Conservation (phyloP, 2,797 vertebrate species). For the Esox masquinongy region DNA sequence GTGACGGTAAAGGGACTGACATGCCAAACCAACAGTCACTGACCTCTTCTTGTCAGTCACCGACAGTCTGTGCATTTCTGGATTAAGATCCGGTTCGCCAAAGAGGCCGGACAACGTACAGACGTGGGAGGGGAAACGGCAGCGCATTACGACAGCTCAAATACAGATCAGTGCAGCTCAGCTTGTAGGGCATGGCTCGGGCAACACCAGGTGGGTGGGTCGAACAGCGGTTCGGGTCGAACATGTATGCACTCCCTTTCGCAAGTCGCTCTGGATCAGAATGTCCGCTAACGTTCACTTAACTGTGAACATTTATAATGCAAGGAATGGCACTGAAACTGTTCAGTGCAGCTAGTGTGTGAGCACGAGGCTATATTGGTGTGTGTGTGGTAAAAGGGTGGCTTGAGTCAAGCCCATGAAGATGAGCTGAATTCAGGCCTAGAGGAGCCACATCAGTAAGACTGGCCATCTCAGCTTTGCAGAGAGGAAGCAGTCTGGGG, state of each 20-base stretch:
- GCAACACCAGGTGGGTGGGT: too few relatives aligned
- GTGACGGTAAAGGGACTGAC: neutral
- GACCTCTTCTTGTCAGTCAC: neutral
- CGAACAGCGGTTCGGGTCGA: too few relatives aligned
- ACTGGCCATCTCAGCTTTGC: constrained; percentile 54
- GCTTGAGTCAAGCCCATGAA: constrained; percentile 27
- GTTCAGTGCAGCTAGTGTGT: constrained; percentile 46
- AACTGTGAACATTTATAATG: neutral
- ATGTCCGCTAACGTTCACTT: too few relatives aligned
- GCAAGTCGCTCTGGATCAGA: too few relatives aligned
- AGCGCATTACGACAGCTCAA: too few relatives aligned
- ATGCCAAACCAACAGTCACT: neutral
- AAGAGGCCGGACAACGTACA: neutral
- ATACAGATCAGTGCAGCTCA: too few relatives aligned
- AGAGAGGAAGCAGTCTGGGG: constrained; percentile 23
- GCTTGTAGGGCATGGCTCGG: too few relatives aligned
- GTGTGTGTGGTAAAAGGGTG: constrained; percentile 45
- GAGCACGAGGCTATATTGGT: constrained; percentile 51
- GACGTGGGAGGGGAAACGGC: neutral
- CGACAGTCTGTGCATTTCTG: neutral
- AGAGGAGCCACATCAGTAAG: constrained; percentile 57
- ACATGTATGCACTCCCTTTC: too few relatives aligned
- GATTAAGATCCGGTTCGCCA: neutral
- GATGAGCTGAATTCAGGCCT: constrained; percentile 27
- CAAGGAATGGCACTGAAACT: neutral